Base-by-base conservation (phyloP, 2,113 vertebrate species). In the Macroglossus sobrinus region DNA sequence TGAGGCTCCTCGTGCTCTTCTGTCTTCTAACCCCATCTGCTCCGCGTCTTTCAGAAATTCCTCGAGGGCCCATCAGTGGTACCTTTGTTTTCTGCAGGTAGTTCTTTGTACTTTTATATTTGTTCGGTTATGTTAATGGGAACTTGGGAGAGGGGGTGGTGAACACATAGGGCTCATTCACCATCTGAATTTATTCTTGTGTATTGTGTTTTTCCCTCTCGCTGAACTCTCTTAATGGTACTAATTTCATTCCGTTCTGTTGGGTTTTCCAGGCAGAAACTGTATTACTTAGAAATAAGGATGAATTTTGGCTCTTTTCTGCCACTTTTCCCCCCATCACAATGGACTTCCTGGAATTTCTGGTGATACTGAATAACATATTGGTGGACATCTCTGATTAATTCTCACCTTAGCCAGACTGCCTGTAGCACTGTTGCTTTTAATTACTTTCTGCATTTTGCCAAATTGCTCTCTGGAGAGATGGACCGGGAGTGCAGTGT, bases 71-170 rank as follows among this genome's bases (percentile, higher is more conserved):
- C 11, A 12, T 72, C 38, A 6, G 0, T 47, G 68, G 40, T 71
- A 33, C 47, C 55, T 50, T 69, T 78, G n/a, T 80, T 92, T 85
- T 43, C 68, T 78, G 33, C 61, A 81, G 30, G 24, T 30, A 18
- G 21, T 90, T 74, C 45, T 79, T 53, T 21, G 9, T 50, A 15
- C 14, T 57, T 81, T 81, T 63, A 45, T 86, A 53, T 85, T 84
- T 82, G 59, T 92, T 53, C 96, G 74, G 76, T 96, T 53, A 86
- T 86, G 93, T 93, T 61, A 59, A 38, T 61, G 68, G 68, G 30
- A 50, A 61, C 82, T 96, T 93, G 68, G 53, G 26, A 63, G 74
- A 53, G 35, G 16, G 26, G 19, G 1, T 80, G 64, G 68, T 95
- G 82, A 92, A 76, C 50, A 81, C 16, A 35, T 69, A 35, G 72